Base-by-base conservation (phyloP, 2,888 invertebrate genomes). In the Phaedon cochleariae region DNA sequence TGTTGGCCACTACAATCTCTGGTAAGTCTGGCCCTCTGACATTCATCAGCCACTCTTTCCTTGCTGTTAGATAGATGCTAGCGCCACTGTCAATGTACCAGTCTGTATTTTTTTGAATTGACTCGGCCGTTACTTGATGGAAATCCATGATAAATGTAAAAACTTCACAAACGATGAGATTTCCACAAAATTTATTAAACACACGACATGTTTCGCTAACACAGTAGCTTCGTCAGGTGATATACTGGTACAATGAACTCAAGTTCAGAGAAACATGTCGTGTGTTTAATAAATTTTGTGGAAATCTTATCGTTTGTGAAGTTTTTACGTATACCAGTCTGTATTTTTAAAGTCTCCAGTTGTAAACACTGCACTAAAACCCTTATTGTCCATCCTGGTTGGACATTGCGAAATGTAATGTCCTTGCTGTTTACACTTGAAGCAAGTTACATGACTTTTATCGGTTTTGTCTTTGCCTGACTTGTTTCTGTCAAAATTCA, bases 31-130 rank as follows among this genome's bases (percentile, higher is more conserved):
- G 45, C 12, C 22, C 17, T 51, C 46, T 62, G 17, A 60, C 29
- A 21, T 66, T 57, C 15, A 48, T 45, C 34, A 70, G 21, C 63
- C 65, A 64, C 20, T 65, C 62, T 52, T 55, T 62, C 22, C 53
- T 21, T n/a, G 68, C 62, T 10, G 73, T 74, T 26, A 74, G 48
- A 64, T 75, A 73, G 2, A 49, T 45, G 64, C 71, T 76, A 20
- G 77, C 76, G 7, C 76, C 77, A 6, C 72, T 72, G 46, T 78
- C 74, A 2, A 77, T 51, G 22, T 76, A 77, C 68, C 71, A 78
- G 31, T 76, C 74, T 4, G 46, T 21, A 37, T 70, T 72, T 29
- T 67, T 65, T n/a, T n/a, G n/a, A n/a, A n/a, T n/a, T n/a, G n/a
- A n/a, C n/a, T n/a, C n/a, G n/a, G n/a, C n/a, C n/a, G n/a, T n/a